Percentiles rank a stretch among this genome's conserved stretches.
Evolutionary conservation across 2,888 invertebrate species (phyloP).

Genomic region (Theodoxus fluviatilis): DNA sequence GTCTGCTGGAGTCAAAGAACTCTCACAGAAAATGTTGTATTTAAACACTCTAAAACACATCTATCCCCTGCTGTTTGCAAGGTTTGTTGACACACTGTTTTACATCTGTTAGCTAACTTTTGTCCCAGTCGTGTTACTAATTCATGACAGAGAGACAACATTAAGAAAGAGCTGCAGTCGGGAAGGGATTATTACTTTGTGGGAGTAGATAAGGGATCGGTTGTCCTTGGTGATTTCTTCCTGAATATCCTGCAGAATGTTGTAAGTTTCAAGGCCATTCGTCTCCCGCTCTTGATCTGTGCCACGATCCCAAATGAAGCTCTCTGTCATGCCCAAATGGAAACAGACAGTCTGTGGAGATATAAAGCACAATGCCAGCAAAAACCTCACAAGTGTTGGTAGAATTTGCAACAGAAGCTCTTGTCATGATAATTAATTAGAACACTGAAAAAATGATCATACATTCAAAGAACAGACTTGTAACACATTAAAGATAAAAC

Average conservation of each 20-base stretch:
- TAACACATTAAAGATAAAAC: background rate
- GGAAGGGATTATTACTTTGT: conserved; percentile 48
- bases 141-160: too few species aligned
- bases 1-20: too few species aligned
- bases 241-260: conserved; percentile 52
- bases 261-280: conserved; percentile 41
- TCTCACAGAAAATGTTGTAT: too few species aligned
- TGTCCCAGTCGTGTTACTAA: background rate
- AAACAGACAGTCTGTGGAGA: conserved; percentile 55
- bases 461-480: background rate
- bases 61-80: too few species aligned
- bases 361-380: background rate
- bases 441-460: background rate
- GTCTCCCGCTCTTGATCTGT: conserved; percentile 42
- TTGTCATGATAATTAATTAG: background rate
- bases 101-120: background rate
- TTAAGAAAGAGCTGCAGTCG: too few species aligned
- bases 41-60: too few species aligned
- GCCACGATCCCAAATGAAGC: conserved; percentile 53
- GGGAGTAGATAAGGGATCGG: conserved; percentile 45
- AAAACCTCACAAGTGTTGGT: background rate
- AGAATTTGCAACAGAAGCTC: background rate
- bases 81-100: background rate
- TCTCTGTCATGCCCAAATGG: conserved; percentile 58
- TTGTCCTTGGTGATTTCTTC: conserved; percentile 52